Evolutionary conservation across 2,113 vertebrate species (phyloP).

Genomic region (Dicaeum eximium): DNA sequence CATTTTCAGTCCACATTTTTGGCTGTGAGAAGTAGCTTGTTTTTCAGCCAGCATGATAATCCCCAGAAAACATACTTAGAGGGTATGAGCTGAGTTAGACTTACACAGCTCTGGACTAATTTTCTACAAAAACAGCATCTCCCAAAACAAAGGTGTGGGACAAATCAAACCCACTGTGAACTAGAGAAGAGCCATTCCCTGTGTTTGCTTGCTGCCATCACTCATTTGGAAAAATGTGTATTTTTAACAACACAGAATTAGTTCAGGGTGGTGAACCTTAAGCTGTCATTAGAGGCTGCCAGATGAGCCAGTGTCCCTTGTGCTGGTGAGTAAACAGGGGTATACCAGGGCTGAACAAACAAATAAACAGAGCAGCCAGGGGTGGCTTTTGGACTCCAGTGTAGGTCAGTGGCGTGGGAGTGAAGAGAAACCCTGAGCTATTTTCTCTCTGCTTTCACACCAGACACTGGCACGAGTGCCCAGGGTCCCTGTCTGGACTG

Average conservation of each 20-base stretch:
- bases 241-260: constrained; percentile 75
- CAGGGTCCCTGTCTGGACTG: neutral
- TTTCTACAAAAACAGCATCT: constrained; percentile 2
- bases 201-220: neutral
- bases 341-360: constrained; percentile 29
- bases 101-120: neutral
- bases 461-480: neutral
- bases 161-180: neutral
- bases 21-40: constrained; percentile 27
- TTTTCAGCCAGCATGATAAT: constrained; percentile 15
- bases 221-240: constrained; percentile 37
- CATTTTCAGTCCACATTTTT: constrained; percentile 17
- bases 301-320: constrained; percentile 38
- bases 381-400: constrained; percentile 12
- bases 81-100: neutral
- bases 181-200: neutral
- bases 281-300: constrained; percentile 71
- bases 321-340: constrained; percentile 19
- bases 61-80: neutral
- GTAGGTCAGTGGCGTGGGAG: neutral
- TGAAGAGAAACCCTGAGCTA: neutral
- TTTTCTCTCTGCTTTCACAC: neutral
- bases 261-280: constrained; percentile 45
- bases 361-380: constrained; percentile 51
- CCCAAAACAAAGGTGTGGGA: constrained; percentile 25